Evolutionary conservation across 2,113 vertebrate genomes (phyloP).

Genomic region (Rhea pennata): DNA sequence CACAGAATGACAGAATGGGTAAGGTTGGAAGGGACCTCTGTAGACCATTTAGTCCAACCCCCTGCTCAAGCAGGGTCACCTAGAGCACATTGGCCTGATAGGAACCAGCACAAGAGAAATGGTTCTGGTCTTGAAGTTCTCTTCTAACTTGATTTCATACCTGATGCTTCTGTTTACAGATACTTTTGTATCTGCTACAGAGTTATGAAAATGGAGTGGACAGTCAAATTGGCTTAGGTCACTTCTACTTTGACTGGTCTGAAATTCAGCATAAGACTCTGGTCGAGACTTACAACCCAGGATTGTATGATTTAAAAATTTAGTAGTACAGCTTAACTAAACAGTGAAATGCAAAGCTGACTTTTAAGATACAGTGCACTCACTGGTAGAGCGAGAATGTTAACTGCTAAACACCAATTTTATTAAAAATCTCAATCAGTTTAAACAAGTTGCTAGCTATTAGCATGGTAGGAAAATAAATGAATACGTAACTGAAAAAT

Average conservation of each 20-base stretch:
- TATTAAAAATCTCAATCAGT: neutral
- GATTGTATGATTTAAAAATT: neutral
- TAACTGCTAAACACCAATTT: neutral
- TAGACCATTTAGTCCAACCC: no score
- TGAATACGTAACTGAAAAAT: neutral
- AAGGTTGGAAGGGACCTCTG: no score
- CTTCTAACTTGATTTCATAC: neutral
- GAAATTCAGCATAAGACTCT: neutral
- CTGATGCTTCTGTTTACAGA: neutral
- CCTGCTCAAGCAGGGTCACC: no score
- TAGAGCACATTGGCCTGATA: rapidly evolving
- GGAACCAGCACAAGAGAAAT: neutral
- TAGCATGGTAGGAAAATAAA: neutral
- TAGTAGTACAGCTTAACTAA: neutral
- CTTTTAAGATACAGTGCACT: neutral
- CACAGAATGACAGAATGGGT: no score
- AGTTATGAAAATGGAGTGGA: neutral
- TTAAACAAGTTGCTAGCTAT: neutral
- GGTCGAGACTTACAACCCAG: neutral
- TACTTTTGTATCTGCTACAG: neutral
- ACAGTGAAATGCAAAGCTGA: neutral
- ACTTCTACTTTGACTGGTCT: neutral
- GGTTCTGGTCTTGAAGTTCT: neutral
- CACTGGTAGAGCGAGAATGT: neutral
- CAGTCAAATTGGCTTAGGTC: neutral